These are phyloP conservation scores for Drosophila neocordata DNA, from an alignment of 1,140 invertebrate species.

Conservation along the genomic window DNA sequence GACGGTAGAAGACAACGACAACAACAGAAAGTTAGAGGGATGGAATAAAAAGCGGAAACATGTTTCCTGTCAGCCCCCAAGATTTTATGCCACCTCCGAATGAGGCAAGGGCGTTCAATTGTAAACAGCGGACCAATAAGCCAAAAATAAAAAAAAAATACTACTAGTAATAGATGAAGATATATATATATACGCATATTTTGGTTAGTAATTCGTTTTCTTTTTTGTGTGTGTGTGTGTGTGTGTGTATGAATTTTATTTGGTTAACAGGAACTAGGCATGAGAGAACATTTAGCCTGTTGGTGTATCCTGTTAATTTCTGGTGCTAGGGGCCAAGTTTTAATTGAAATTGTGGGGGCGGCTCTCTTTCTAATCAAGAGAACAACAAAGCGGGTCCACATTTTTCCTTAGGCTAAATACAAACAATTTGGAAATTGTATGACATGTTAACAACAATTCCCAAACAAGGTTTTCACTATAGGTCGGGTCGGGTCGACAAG, in stretches of 20 bases:
- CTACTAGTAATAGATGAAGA: neutral
- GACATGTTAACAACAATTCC: conserved; percentile 76
- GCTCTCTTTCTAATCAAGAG: conserved; percentile 55
- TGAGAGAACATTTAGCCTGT: conserved; percentile 29
- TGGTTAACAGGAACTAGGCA: conserved; percentile 44
- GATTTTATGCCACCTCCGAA: conserved; percentile 12
- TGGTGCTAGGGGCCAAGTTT: conserved; percentile 62
- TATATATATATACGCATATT: conserved; percentile 19
- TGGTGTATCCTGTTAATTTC: conserved; percentile 58
- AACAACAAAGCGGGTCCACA: conserved; percentile 53
- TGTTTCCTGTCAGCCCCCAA: conserved; percentile 27
- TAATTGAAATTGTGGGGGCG: conserved; percentile 68
- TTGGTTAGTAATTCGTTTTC: neutral
- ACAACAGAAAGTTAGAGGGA: conserved; percentile 26
- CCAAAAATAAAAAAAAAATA: conserved; percentile 13
- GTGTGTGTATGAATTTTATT: neutral
- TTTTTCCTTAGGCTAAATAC: conserved; percentile 55
- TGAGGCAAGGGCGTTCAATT: conserved; percentile 45
- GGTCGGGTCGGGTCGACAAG: neutral
- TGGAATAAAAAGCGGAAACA: conserved; percentile 64
- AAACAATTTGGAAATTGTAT: conserved; percentile 63
- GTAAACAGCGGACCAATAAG: conserved; percentile 41
- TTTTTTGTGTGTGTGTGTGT: neutral
- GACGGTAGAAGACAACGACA: neutral
- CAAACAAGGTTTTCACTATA: conserved; percentile 16